These are phyloP conservation scores for Malthinus flaveolus DNA, from an alignment of 2,888 invertebrate species.

Conservation along the genomic window DNA sequence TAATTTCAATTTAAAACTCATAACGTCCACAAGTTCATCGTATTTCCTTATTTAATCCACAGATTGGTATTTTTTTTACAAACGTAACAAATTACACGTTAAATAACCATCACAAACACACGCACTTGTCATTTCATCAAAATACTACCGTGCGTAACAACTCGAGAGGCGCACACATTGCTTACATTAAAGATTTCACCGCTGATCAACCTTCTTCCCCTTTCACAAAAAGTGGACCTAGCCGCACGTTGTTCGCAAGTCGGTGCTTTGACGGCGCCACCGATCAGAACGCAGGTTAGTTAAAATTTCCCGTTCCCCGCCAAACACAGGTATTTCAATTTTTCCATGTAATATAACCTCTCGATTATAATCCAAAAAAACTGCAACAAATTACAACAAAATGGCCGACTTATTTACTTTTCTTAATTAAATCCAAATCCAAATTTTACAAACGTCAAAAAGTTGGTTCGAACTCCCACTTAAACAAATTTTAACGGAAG, in stretches of 20 bases:
- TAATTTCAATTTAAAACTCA: conserved; percentile 28
- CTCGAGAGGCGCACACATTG: conserved; percentile 44
- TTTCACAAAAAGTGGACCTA: conserved; percentile 48
- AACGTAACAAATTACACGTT: conserved; percentile 17
- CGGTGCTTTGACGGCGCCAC: conserved; percentile 49
- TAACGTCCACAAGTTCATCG: conserved; percentile 21
- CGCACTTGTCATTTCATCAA: conserved; percentile 44
- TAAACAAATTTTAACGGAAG: conserved; percentile 36
- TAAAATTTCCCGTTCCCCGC: conserved; percentile 9
- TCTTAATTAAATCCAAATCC: conserved; percentile 10
- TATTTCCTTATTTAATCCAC: conserved; percentile 7
- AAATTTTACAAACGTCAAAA: conserved; percentile 22
- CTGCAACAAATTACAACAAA: neutral
- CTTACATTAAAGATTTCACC: conserved; percentile 54
- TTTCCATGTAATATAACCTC: no score
- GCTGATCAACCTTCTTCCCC: conserved; percentile 52
- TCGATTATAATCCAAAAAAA: neutral
- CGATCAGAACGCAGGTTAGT: conserved; percentile 45
- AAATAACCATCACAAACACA: conserved; percentile 32
- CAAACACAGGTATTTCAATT: conserved; percentile 9
- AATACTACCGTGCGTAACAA: conserved; percentile 37
- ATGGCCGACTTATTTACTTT: neutral
- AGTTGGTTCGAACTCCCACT: conserved; percentile 34
- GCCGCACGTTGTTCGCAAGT: conserved; percentile 44
- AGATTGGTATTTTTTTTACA: conserved; percentile 1